A percentile compares a stretch with the other conserved stretches of the same genome.
Evolutionary conservation across 2,113 vertebrate species (phyloP).

Genomic region (Martes martes): DNA sequence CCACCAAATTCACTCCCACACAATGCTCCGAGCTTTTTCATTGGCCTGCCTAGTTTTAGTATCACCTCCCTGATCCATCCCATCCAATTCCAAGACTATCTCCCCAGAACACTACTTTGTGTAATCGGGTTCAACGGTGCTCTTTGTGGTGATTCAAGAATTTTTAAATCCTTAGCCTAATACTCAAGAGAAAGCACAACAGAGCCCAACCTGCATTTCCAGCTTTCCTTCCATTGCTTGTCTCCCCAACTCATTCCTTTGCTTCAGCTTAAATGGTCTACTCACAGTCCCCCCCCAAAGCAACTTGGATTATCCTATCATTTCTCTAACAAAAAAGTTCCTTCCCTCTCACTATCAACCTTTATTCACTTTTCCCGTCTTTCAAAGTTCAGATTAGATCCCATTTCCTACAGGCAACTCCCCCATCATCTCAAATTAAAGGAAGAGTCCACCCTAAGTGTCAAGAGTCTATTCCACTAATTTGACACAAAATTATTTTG

Average conservation of each 20-base stretch:
- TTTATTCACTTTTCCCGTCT: neutral
- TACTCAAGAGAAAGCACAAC: neutral
- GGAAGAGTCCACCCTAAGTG: neutral
- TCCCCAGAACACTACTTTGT: neutral
- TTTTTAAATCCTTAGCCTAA: neutral
- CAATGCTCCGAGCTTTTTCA: neutral
- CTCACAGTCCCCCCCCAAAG: neutral
- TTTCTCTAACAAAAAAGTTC: neutral
- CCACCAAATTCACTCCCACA: neutral
- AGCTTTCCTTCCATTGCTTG: neutral
- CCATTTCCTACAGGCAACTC: neutral
- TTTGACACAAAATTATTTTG: conserved; percentile 29
- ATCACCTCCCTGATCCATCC: neutral
- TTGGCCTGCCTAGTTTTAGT: neutral
- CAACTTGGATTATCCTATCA: neutral
- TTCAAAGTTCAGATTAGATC: neutral
- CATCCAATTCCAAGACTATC: neutral
- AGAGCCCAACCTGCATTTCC: neutral
- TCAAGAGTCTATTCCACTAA: neutral
- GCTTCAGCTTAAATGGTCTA: neutral
- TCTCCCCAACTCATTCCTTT: neutral
- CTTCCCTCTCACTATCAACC: neutral
- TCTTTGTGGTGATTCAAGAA: neutral
- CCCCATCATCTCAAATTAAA: neutral
- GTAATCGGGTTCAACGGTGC: neutral